A percentile compares a stretch with the other conserved stretches of the same genome.
These are phyloP conservation scores for Hemibagrus guttatus DNA, from an alignment of 2,797 vertebrate species.

Conservation along the genomic window DNA sequence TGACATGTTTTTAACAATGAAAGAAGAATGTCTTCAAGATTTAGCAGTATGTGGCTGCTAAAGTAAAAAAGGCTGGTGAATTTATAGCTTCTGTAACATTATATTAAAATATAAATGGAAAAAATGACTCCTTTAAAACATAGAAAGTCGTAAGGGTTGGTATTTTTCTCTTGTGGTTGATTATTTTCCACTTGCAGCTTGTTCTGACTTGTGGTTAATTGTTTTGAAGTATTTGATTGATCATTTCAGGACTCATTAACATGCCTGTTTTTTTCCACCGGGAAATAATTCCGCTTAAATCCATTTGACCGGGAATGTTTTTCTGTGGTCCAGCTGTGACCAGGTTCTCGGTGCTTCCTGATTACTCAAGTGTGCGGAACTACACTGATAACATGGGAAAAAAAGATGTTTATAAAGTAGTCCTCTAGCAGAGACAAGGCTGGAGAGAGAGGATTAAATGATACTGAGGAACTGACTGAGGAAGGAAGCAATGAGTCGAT, in stretches of 20 bases:
- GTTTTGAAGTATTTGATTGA: not conserved
- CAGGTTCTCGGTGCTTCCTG: not conserved
- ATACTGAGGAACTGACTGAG: not conserved
- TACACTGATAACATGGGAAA: not conserved
- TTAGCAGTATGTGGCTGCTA: not conserved
- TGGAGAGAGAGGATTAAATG: not conserved
- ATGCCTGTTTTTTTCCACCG: not conserved
- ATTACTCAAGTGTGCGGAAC: not conserved
- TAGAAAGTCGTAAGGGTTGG: not conserved
- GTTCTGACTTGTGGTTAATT: not conserved
- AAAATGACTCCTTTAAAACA: not conserved
- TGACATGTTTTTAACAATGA: no score
- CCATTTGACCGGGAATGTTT: not conserved
- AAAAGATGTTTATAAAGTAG: not conserved
- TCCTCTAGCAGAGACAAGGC: not conserved
- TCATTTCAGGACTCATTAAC: not conserved
- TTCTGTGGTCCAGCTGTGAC: not conserved
- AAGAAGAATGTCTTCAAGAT: not conserved
- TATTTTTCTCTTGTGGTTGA: not conserved
- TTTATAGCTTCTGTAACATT: not conserved
- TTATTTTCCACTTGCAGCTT: not conserved
- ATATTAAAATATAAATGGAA: not conserved
- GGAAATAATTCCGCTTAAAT: not conserved
- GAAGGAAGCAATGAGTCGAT: slow-evolving; percentile 47
- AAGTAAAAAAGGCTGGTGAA: not conserved